Evolutionary conservation across 30 jellyfish, hydroid and myxozoan genomes (phyloP).

Genomic region (Turritopsis dohrnii): DNA sequence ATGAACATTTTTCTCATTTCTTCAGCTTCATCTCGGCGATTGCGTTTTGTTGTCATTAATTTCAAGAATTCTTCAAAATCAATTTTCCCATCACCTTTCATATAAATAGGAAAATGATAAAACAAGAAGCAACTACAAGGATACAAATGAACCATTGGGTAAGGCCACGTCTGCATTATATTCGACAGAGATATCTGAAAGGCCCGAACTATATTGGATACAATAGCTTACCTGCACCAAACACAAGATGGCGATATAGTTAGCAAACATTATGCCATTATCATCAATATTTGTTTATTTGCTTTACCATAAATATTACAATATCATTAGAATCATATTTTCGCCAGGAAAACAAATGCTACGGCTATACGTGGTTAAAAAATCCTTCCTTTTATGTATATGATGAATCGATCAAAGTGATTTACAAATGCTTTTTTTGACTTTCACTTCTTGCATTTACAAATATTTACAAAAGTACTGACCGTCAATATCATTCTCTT

Average conservation of each 20-base stretch:
- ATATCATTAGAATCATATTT: too few relatives aligned
- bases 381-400: too few relatives aligned
- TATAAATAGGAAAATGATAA: not conserved
- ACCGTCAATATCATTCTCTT: conserved; percentile 3
- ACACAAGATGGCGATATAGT: too few relatives aligned
- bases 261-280: too few relatives aligned
- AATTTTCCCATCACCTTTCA: not conserved
- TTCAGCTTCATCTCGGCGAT: not conserved
- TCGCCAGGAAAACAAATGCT: too few relatives aligned
- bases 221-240: too few relatives aligned
- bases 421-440: not conserved
- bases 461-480: not conserved
- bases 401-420: not conserved
- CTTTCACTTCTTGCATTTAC: not conserved
- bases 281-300: too few relatives aligned
- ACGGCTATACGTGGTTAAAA: too few relatives aligned
- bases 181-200: not conserved
- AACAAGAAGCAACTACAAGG: not conserved
- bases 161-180: not conserved
- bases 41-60: not conserved
- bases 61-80: not conserved
- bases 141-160: not conserved
- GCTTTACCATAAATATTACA: too few relatives aligned
- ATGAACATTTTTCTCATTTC: not conserved
- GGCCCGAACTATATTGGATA: too few relatives aligned